Percentiles rank a stretch among this genome's conserved stretches.
These are phyloP conservation scores for Drosophila takahashii DNA, from an alignment of 1,140 invertebrate genomes.

Conservation along the genomic window DNA sequence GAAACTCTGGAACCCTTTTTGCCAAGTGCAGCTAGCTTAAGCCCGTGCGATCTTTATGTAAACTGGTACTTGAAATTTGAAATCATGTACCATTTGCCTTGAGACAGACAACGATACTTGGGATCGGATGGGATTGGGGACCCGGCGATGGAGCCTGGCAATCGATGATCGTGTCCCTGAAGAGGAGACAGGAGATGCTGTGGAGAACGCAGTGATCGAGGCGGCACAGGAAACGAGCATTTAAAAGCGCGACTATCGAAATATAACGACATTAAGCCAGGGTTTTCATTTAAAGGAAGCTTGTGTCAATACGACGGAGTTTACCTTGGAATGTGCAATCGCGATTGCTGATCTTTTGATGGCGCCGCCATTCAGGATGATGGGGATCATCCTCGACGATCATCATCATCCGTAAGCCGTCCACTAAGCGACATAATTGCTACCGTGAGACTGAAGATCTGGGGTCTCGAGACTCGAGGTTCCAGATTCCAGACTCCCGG, in stretches of 20 bases:
- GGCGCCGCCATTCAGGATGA: slow-evolving; percentile 63
- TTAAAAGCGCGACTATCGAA: slow-evolving; percentile 80
- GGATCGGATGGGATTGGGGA: slow-evolving; percentile 29
- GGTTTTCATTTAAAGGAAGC: slow-evolving; percentile 67
- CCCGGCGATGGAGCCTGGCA: slow-evolving; percentile 32
- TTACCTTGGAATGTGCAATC: slow-evolving; percentile 68
- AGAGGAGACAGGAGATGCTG: slow-evolving; percentile 16
- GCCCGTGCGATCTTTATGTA: slow-evolving; percentile 70
- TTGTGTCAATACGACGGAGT: slow-evolving; percentile 74
- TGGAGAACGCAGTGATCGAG: slow-evolving; percentile 9
- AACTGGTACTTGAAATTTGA: slow-evolving; percentile 84
- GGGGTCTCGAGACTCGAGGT: slow-evolving; percentile 5
- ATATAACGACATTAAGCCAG: slow-evolving; percentile 73
- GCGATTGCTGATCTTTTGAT: slow-evolving; percentile 69
- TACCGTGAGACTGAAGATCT: slow-evolving; percentile 64
- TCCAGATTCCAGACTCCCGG: slow-evolving; percentile 30
- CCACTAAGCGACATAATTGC: slow-evolving; percentile 82
- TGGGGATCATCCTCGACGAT: slow-evolving; percentile 3
- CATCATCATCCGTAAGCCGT: slow-evolving; percentile 56
- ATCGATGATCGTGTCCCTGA: slow-evolving; percentile 77
- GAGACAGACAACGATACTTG: slow-evolving; percentile 54
- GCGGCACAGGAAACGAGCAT: slow-evolving; percentile 79
- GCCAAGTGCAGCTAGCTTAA: slow-evolving; percentile 41
- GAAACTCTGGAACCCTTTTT: not conserved
- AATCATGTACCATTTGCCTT: slow-evolving; percentile 83